Evolutionary conservation across 2,888 invertebrate genomes (phyloP), one percentile per base, ranked within the genome.

Genomic region (Ectemnius cavifrons): DNA sequence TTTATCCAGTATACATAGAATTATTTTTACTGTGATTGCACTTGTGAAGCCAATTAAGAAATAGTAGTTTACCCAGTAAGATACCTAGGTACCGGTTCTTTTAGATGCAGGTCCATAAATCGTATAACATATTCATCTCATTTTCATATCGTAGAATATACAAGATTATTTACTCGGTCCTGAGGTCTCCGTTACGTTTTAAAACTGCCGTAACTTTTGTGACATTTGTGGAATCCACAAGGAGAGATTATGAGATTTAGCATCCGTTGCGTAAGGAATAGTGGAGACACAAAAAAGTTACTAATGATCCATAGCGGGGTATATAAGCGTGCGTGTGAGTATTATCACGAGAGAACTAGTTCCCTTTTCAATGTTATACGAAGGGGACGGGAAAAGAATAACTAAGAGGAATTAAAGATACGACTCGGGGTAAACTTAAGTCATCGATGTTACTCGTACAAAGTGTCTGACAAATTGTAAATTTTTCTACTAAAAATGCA

Each of bases 401-500:
- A 57, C 28, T 56, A 62, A 62, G 64, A 58, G 58, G 52, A 70
- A 45, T 69, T 77, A 73, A 68, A 70, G 52, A 68, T 75, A 80
- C 78, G 78, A 77, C 76, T 77, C 76, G 78, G 78, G 75, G 65
- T 86, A 83, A 87, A 84, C 80, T 84, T 86, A 87, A 89, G 87
- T 84, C 88, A 90, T 89, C 87, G 86, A 89, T 89, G 88, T 89
- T 90, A 86, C 82, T 88, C 88, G 88, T 89, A 89, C 88, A 88
- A 89, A 89, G 78, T 85, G 85, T 84, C 73, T 76, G 81, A 82
- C 85, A 82, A 80, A 86, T 84, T 88, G 88, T 87, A 89, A 87
- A 88, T 88, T 89, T 37, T 90, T 90, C 86, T 87, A 87, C 86
- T 85, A 82, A 83, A 86, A 68, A 75, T 78, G 78, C 71, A 73